Percentiles rank a stretch among this genome's conserved stretches.
These are phyloP conservation scores for Yponomeuta plumbellus DNA, from an alignment of 2,888 invertebrate genomes.

Conservation along the genomic window DNA sequence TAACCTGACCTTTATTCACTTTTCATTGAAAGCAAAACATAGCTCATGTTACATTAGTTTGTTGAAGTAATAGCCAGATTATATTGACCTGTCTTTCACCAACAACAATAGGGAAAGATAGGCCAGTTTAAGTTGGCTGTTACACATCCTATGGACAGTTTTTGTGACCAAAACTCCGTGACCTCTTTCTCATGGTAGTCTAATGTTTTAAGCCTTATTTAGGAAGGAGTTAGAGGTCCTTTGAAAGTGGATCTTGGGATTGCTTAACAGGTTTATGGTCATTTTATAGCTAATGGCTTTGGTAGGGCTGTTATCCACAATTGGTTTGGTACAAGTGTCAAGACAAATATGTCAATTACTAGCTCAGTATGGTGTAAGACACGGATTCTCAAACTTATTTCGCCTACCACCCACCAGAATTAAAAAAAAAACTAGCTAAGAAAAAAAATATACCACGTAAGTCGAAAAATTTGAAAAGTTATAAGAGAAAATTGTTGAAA, in stretches of 20 bases:
- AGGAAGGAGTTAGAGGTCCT: slow-evolving; percentile 5
- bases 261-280: slow-evolving; percentile 3
- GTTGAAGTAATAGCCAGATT: background rate
- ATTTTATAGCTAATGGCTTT: background rate
- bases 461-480: no score
- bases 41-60: background rate
- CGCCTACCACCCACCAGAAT: no score
- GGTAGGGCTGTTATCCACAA: background rate
- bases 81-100: background rate
- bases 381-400: no score
- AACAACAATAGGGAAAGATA: background rate
- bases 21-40: background rate
- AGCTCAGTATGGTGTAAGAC: no score
- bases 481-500: no score
- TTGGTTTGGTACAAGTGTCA: background rate
- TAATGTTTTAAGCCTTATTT: background rate
- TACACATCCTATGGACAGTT: slow-evolving; percentile 11
- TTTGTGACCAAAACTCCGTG: background rate
- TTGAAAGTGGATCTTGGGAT: background rate
- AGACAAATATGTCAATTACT: background rate
- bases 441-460: no score
- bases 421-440: no score
- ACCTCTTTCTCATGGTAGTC: background rate
- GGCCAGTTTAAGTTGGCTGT: background rate
- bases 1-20: background rate